Conservation (phyloP, 2,113 vertebrate genomes). For the Panthera uncia region DNA sequence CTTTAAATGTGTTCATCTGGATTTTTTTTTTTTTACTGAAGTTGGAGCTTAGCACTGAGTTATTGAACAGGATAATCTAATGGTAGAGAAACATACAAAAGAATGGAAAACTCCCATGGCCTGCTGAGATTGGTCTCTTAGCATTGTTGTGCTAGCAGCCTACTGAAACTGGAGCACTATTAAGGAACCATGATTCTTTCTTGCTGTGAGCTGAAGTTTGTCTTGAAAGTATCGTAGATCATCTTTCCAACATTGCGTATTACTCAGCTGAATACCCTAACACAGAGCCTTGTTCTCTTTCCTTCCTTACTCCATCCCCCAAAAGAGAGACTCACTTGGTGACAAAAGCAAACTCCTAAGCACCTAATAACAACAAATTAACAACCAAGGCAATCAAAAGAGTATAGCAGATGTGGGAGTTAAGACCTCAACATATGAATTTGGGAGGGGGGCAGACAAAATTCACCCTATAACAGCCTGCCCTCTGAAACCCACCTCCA, state of each 20-base stretch:
- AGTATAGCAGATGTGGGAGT: neutral
- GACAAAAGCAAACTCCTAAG: neutral
- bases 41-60: neutral
- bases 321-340: neutral
- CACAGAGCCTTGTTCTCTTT: neutral
- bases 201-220: constrained; percentile 36
- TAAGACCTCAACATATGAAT: neutral
- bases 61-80: neutral
- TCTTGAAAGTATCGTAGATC: neutral
- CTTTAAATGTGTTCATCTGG: neutral
- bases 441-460: neutral
- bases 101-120: neutral
- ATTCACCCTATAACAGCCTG: neutral
- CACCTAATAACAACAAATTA: neutral
- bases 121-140: neutral
- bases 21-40: neutral
- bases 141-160: neutral
- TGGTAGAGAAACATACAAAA: constrained; percentile 38
- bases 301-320: neutral
- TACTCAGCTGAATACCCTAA: neutral
- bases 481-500: fast-evolving
- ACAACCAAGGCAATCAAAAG: neutral
- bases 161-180: neutral
- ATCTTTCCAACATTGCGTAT: neutral
- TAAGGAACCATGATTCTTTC: neutral